Evolutionary conservation across 1,140 invertebrate species (phyloP), one percentile per base, ranked within the genome.

Genomic region (Drosophila orena): DNA sequence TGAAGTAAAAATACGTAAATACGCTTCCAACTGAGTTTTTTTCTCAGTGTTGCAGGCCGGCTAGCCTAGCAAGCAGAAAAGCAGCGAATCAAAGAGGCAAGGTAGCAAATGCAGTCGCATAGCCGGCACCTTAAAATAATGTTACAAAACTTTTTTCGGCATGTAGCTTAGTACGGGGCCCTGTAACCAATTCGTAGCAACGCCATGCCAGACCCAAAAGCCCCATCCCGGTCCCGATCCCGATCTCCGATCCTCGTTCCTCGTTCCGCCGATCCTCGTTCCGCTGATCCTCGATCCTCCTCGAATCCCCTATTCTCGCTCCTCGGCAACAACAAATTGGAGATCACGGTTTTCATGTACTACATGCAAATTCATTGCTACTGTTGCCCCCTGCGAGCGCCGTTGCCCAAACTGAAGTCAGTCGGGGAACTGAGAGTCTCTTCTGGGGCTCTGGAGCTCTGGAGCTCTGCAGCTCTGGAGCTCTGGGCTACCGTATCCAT

Each of bases 351-450:
- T 91, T 91, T 86, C 90, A 90, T 91, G 90, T 91, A 90, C 62
- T 90, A 91, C 90, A 91, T 91, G 89, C 76, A 91, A 91, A 91
- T 91, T 91, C 90, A 91, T 91, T 91, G 90, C 90, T 91, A 91
- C 90, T 90, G 90, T 89, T 88, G 83, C 79, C 77, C 70, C 64
- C 80, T 35, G 57, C 46, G 24, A 58, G 22, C 43, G 46, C 46
- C 4, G 24, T 30, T 49, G 46, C 56, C 30, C 17, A 20, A 56
- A 30, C 27, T 8, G 3, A 27, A 27, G 24, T 27, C 30, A 30
- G 30, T n/a, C 40, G 7, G 47, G 47, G n/a, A 27, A 30, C 24
- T 30, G 7, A 1, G 46, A 10, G n/a, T 30, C 27, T 4, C 3
- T 3, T 15, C 46, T 34, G 46, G 14, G 20, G 12, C 24, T 52